Percentiles rank a stretch among this genome's conserved stretches.
These are phyloP conservation scores for Myzus persicae DNA, from an alignment of 1,140 invertebrate species.

Conservation along the genomic window DNA sequence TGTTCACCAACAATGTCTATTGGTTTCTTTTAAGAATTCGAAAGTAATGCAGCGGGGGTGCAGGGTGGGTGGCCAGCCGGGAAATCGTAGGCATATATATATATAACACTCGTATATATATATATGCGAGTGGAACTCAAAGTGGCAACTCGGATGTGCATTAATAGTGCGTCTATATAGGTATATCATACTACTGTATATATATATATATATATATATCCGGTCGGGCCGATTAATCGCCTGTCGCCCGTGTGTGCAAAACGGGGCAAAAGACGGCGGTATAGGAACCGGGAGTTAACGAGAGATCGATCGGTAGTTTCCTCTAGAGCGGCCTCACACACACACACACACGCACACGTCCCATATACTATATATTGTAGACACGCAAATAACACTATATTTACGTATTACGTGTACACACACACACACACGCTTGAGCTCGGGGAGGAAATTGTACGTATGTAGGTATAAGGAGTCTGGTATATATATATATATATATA, in stretches of 20 bases:
- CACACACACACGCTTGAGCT: neutral
- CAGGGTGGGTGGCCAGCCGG: too few species aligned
- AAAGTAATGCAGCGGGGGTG: neutral
- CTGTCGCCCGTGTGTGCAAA: neutral
- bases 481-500: neutral
- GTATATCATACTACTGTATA: neutral
- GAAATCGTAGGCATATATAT: neutral
- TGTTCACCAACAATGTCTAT: too few species aligned
- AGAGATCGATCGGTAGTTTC: slow-evolving; percentile 49
- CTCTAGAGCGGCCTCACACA: slow-evolving; percentile 1
- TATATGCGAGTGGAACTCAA: neutral
- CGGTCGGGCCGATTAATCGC: slow-evolving; percentile 27
- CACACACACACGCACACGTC: neutral
- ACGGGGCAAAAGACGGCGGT: neutral
- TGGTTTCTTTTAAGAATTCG: neutral
- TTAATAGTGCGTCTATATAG: neutral
- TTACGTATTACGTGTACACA: neutral
- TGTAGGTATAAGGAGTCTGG: neutral
- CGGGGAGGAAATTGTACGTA: neutral
- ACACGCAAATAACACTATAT: slow-evolving; percentile 16
- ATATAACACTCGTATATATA: neutral
- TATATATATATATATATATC: neutral
- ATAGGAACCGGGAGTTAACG: neutral
- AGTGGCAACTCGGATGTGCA: neutral
- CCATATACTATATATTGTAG: neutral